Evolutionary conservation across 2,888 invertebrate species (phyloP).

Genomic region (Tetragnatha montana): DNA sequence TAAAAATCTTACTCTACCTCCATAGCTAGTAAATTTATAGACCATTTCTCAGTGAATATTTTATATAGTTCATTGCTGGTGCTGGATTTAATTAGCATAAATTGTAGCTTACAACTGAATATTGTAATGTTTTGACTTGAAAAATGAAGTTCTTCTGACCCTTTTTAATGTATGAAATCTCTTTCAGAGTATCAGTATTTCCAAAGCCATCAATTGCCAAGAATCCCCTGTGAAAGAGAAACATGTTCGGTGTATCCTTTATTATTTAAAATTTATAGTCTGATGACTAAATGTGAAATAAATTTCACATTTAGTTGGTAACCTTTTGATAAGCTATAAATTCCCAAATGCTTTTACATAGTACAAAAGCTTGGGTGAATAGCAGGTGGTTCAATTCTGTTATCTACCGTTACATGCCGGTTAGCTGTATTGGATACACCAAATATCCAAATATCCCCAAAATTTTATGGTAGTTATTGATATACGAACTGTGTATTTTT

Average conservation of each 20-base stretch:
- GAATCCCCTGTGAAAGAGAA: conserved; percentile 98
- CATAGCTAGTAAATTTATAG: neutral
- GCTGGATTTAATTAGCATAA: neutral
- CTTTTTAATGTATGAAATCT: conserved; percentile 62
- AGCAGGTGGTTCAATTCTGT: too few relatives aligned
- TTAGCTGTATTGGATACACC: too few relatives aligned
- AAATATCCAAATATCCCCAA: too few relatives aligned
- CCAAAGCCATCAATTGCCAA: conserved; percentile 93
- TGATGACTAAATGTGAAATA: too few relatives aligned
- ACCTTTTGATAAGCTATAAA: too few relatives aligned
- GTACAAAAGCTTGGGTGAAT: too few relatives aligned
- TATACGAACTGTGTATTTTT: too few relatives aligned
- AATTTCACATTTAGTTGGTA: too few relatives aligned
- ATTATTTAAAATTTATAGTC: too few relatives aligned
- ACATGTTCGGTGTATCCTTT: conserved; percentile 88
- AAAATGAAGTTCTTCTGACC: neutral
- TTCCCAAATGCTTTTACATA: too few relatives aligned
- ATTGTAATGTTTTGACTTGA: neutral
- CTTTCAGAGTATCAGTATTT: conserved; percentile 86
- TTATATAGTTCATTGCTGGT: neutral
- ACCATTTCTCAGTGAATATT: neutral
- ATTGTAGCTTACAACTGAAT: neutral
- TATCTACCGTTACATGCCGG: too few relatives aligned
- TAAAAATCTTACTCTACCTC: conserved; percentile 10
- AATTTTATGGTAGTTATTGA: too few relatives aligned